Base-by-base conservation (phyloP, 2,113 vertebrate species). In the Syngnathus floridae region DNA sequence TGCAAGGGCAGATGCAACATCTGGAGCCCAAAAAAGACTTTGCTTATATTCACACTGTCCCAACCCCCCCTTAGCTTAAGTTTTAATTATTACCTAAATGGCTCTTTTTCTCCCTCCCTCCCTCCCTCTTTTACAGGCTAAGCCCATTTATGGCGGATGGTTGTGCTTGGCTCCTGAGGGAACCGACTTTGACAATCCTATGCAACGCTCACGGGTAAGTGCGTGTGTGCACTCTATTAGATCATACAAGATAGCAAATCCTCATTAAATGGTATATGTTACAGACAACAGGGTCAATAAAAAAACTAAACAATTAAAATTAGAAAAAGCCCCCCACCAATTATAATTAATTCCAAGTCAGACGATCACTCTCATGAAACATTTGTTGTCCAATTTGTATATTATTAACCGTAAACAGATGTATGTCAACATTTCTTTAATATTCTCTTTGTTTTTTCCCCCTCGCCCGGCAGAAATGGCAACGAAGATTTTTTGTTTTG, bases 61-160 rank as follows among this genome's bases (percentile, higher is more conserved):
- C 63, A 54, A 54, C 5, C 49, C 65, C 67, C 76, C 57, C 56
- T 72, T 7, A 40, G 16, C 75, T 72, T 16, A 43, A 71, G 61
- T 78, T 86, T 77, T 83, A 84, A 86, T 83, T 21, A 87, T 84
- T 79, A 75, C 62, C 84, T 84, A 82, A 87, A 84, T 84, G 79
- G 51, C 70, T 73, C 10, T 65, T 22, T 22, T 62, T 66, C 31
- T 14, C 16, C 58, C 5, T 46, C 43, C 13, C 43, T 16, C 61
- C 60, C 67, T 49, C 61, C 70, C 69, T 62, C 69, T 78, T 83
- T 88, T 84, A 76, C 86, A 93, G 92, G 92, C 92, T 71, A 93
- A 93, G 84, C 91, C 92, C 45, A 91, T 93, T 85, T 93, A 93
- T 82, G 92, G 91, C 48, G 92, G 92, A 73, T 93, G 92, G 92